Evolutionary conservation across 2,888 invertebrate genomes (phyloP), one percentile per base, ranked within the genome.

Genomic region (Clunio marinus): DNA sequence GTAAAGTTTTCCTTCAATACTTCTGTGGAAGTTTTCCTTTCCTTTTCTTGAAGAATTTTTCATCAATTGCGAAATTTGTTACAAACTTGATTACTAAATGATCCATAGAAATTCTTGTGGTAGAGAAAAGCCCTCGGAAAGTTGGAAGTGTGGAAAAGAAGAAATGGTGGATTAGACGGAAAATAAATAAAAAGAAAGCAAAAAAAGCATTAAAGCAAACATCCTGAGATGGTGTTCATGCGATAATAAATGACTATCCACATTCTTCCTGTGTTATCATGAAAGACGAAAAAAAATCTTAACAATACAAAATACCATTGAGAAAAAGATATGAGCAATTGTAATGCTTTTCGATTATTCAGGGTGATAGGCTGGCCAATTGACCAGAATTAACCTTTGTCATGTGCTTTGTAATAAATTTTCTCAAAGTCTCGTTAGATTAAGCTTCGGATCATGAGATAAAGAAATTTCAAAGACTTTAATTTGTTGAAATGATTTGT

Each of bases 221-320:
- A 51, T 51, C 51, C 51, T 32, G 25, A 32, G 59, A 59, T 59
- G 59, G 32, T 59, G 59, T 59, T 59, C 32, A 59, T 27, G 59
- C 59, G 59, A 59, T 59, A 59, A 59, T 59, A 59, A 59, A 59
- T 59, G 28, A 59, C 59, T 59, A 32, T 59, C 59, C 4, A 20
- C 35, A 27, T 32, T 32, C n/a, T 27, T 59, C 32, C 59, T 10
- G 32, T 17, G 17, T n/a, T 28, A 27, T n/a, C 17, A 15, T 15
- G 28, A 20, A 58, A 58, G 32, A 59, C 28, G 28, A 59, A 51
- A 51, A 51, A 13, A 32, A 32, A 5, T 51, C 51, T 51, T 51
- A 22, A 51, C 51, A 41, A 51, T 22, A 51, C 20, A 51, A 51
- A 51, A 4, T 51, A n/a, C 20, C 51, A 51, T 2, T 13, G 3